Evolutionary conservation across 1,140 invertebrate genomes (phyloP).

Genomic region (Nephotettix cincticeps): DNA sequence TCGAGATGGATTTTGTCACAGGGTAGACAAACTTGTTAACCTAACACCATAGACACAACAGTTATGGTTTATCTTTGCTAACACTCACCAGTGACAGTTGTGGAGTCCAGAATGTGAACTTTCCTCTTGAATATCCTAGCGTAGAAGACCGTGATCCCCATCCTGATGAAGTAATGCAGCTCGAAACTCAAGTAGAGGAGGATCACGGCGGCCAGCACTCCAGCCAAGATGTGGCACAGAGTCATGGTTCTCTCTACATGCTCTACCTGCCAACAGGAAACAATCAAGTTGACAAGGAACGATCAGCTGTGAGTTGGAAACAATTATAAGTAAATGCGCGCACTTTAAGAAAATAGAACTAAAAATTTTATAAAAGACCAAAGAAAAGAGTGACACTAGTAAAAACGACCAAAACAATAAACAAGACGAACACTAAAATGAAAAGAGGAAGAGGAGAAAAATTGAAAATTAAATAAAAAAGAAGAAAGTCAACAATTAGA

Average conservation of each 20-base stretch:
- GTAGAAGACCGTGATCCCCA: conserved; percentile 58
- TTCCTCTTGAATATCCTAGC: conserved; percentile 62
- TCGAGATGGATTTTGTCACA: neutral
- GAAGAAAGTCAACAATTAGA: no score
- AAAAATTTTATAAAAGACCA: no score
- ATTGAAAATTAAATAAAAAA: no score
- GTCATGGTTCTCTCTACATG: neutral
- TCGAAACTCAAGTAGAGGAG: conserved; percentile 60
- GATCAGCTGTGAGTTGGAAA: no score
- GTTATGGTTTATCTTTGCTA: neutral
- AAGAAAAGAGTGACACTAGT: no score
- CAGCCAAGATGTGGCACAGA: conserved; percentile 44
- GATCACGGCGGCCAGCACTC: conserved; percentile 51
- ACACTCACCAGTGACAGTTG: conserved; percentile 61
- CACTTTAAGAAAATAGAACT: no score
- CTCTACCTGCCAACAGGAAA: neutral
- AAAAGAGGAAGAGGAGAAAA: no score
- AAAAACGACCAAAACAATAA: no score
- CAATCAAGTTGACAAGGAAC: no score
- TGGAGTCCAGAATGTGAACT: conserved; percentile 63
- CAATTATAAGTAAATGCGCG: no score
- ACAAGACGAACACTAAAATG: no score
- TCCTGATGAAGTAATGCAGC: conserved; percentile 66
- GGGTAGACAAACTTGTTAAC: neutral
- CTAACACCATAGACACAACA: neutral